Evolutionary conservation across 1,140 invertebrate species (phyloP), one percentile per base, ranked within the genome.

Genomic region (Bombus consobrinus): DNA sequence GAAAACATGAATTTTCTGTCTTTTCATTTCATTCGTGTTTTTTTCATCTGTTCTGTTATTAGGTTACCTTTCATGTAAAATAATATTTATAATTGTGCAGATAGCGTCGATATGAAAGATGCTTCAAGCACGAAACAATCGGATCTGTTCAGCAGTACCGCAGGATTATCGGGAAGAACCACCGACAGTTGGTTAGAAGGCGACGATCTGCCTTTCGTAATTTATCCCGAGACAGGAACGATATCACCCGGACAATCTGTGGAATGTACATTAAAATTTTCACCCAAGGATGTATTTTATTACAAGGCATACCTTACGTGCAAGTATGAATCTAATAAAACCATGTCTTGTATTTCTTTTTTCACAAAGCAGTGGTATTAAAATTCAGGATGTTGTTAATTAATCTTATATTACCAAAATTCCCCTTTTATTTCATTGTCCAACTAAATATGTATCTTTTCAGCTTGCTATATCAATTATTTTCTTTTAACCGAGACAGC

Each of bases 281-380:
- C 82, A 4, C 94, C 94, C 1, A 34, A 88, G n/a, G 93, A 94
- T 73, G 91, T 94, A 39, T 92, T 91, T 66, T 85, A 93, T 71
- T 94, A 94, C 69, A 92, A 91, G 82, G 93, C 92, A 13, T 90
- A 88, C 81, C 88, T 94, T 13, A 57, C 32, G 15, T 93, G 93
- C 93, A 89, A 86, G 93, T 94, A 92, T 15, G 79, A 34, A 41
- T 75, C 12, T 28, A 34, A 72, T 72, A 15, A 2, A n/a, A 69
- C 18, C 5, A 9, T 22, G 6, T 68, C 5, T 53, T 22, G 5
- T 53, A 22, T 22, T 53, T 53, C 15, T 22, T 53, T 53, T 22
- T 53, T 22, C 8, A 22, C 18, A 53, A 53, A 53, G 47, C 47
- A 53, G 6, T 18, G 47, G 18, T 53, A 53, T 53, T 22, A 53